Percentiles rank a stretch among this genome's conserved stretches.
These are phyloP conservation scores for Polypterus senegalus DNA, from an alignment of 2,113 vertebrate genomes.

Conservation along the genomic window DNA sequence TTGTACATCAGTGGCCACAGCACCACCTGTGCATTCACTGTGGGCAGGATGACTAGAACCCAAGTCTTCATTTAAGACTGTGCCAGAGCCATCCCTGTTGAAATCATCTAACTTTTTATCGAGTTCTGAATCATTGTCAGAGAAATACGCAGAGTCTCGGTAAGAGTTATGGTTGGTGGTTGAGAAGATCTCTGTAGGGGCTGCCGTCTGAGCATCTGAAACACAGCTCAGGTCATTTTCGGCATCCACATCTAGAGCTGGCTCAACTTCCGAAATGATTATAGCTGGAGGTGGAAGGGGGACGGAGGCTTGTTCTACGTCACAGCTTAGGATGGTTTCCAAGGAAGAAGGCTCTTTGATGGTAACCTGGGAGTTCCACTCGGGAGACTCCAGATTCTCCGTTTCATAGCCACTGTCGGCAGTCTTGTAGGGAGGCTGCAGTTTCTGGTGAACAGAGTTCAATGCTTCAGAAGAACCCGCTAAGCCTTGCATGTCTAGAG, in stretches of 20 bases:
- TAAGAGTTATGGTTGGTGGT: conserved; percentile 56
- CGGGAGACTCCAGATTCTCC: conserved; percentile 89
- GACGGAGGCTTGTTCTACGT: background rate
- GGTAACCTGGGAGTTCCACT: conserved; percentile 76
- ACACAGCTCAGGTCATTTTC: conserved; percentile 9
- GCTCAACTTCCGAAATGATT: conserved; percentile 61
- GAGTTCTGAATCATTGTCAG: conserved; percentile 84
- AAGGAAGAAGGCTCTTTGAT: conserved; percentile 37
- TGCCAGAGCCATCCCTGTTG: conserved; percentile 7
- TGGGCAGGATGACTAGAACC: too few species aligned
- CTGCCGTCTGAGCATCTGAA: conserved; percentile 18
- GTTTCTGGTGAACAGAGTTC: conserved; percentile 49
- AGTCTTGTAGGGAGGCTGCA: conserved; percentile 75
- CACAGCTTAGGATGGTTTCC: conserved; percentile 25
- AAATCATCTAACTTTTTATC: conserved; percentile 72
- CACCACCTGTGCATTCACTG: too few species aligned
- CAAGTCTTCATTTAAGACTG: too few species aligned
- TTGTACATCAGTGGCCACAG: too few species aligned
- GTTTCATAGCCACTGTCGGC: conserved; percentile 95
- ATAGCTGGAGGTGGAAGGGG: conserved; percentile 59
- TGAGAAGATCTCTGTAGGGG: conserved; percentile 33
- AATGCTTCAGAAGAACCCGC: conserved; percentile 44
- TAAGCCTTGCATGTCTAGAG: conserved; percentile 64
- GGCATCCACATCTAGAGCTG: conserved; percentile 24
- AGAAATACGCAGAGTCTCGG: conserved; percentile 93